Evolutionary conservation across 2,113 vertebrate species (phyloP), one percentile per base, ranked within the genome.

Genomic region (Acrocephalus arundinaceus): DNA sequence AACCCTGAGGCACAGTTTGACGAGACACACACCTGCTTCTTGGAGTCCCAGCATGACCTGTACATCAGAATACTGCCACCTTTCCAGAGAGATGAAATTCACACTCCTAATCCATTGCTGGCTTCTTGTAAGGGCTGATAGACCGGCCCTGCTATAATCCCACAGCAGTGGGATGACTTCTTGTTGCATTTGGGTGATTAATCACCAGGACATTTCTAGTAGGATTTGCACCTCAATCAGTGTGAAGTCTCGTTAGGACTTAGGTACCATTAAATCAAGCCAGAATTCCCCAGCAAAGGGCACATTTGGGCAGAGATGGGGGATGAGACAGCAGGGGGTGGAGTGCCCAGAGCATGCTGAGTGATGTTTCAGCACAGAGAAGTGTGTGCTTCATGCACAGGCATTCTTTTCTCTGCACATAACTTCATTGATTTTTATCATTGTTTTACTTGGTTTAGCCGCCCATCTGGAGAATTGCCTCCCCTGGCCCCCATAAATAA

Each of bases 381-480:
- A 85, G 52, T 0, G 1, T 74, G 74, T 81, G 94, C 90, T 76
- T 97, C 87, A 61, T 23, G 35, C 77, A 4, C 76, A 94, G 87
- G 81, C 94, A 87, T 92, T 89, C 73, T 85, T 94, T 89, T 39
- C 62, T 55, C 65, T 89, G 84, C 92, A 45, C 87, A 96, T 82
- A 95, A 95, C 82, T 95, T 57, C 85, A 88, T 89, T 94, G 96
- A 97, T 97, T 94, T 96, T 97, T 97, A 97, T 97, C 96, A 89
- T 91, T 91, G 95, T 94, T 97, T 90, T 92, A 97, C 95, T 97
- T 96, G 95, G 96, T 97, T 97, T 96, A 95, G 94, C 83, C 74
- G n/a, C 95, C 93, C 95, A 96, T 97, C 96, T 97, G 97, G 95
- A 97, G 97, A 95, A 90, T 96, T 92, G 87, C 92, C 96, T 97